A percentile compares a stretch with the other conserved stretches of the same genome.
phyloP scores from a whole-genome alignment of 2,113 vertebrate species.

The Actenoides lindsayi region DNA sequence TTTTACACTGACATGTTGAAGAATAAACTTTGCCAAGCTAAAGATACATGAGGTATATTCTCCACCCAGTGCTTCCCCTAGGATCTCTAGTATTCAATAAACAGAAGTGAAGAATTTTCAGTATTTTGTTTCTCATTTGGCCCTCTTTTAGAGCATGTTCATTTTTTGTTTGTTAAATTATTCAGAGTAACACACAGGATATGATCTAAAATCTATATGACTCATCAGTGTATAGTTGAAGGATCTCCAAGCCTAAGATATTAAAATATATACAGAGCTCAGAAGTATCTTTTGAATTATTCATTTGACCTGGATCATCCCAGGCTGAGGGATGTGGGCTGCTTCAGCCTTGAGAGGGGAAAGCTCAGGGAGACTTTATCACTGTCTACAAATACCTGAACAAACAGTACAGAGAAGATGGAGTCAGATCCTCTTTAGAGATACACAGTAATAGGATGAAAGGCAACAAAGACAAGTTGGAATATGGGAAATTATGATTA shows the following conservation, averaged over 20 bases:
- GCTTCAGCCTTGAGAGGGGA: not conserved
- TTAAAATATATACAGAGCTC: not conserved
- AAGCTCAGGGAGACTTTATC: not conserved
- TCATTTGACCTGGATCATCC: not conserved
- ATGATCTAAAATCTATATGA: not conserved
- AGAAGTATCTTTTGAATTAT: not conserved
- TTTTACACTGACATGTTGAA: not conserved
- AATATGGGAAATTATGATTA: not conserved
- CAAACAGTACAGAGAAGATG: not conserved
- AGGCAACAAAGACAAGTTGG: not conserved
- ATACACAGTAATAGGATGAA: not conserved
- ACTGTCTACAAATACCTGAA: not conserved
- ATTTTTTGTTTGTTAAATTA: not conserved
- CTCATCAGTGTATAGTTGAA: not conserved
- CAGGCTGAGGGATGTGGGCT: not conserved
- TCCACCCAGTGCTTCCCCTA: not conserved
- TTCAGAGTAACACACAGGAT: not conserved
- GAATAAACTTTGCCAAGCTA: not conserved
- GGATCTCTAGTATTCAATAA: not conserved
- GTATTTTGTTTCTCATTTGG: not conserved
- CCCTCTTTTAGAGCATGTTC: not conserved
- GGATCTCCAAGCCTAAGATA: not conserved
- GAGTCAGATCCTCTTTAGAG: not conserved
- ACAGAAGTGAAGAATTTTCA: not conserved
- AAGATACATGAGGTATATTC: not conserved